A percentile compares a stretch with the other conserved stretches of the same genome.
Conservation (phyloP, 1,140 invertebrate genomes). For the Venturia canescens region DNA sequence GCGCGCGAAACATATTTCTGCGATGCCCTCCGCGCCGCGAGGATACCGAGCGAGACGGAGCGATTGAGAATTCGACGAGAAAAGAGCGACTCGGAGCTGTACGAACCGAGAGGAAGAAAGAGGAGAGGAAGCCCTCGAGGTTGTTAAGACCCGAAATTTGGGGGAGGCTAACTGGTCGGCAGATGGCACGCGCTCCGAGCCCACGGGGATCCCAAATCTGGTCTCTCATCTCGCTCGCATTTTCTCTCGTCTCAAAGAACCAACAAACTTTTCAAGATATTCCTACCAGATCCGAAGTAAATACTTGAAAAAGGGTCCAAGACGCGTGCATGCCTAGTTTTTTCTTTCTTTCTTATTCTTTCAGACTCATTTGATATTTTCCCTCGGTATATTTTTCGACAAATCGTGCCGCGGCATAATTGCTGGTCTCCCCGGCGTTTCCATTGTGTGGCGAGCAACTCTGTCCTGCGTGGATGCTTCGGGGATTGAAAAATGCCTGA, state of each 20-base stretch:
- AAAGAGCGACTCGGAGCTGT: background rate
- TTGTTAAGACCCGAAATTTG: constrained; percentile 20
- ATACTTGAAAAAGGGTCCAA: background rate
- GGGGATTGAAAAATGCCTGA: no score
- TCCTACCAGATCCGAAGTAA: background rate
- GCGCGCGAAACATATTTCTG: constrained; percentile 26
- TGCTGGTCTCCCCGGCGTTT: no score
- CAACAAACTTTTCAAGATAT: constrained; percentile 8
- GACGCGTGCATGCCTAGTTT: background rate
- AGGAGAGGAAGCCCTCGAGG: background rate
- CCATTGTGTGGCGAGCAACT: no score
- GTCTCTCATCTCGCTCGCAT: constrained; percentile 16
- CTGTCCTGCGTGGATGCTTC: no score
- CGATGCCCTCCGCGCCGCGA: background rate
- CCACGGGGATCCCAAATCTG: constrained; percentile 43
- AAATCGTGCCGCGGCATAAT: no score
- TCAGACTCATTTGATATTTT: no score
- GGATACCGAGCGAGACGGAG: background rate
- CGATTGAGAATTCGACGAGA: background rate
- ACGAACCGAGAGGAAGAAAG: background rate
- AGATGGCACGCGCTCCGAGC: constrained; percentile 45
- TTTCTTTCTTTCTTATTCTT: background rate
- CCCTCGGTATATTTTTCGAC: no score
- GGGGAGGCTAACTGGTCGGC: constrained; percentile 30
- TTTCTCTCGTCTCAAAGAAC: background rate